Evolutionary conservation across 2,113 vertebrate genomes (phyloP), one percentile per base, ranked within the genome.

Genomic region (Tachysurus fulvidraco): DNA sequence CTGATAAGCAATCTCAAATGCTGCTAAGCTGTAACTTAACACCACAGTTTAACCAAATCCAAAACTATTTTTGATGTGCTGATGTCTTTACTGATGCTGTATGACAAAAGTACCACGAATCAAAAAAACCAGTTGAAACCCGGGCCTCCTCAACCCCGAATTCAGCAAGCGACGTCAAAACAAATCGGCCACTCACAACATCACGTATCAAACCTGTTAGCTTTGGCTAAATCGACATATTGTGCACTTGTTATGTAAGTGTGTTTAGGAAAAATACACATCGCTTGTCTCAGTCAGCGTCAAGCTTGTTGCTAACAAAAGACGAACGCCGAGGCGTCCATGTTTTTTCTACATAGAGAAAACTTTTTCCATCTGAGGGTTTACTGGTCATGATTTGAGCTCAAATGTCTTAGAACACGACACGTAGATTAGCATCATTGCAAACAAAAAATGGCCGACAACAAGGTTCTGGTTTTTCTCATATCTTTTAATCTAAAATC

Each of bases 21-120:
- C 55, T 67, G 55, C 36, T 73, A 86, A 86, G 54, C 73, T 88
- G 73, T 83, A 81, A 64, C 81, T 80, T 25, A 36, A 13, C 46
- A 25, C 36, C 44, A 64, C 28, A 30, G 19, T 81, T 65, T 44
- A 36, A 41, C 25, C 14, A 28, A 83, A 83, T 16, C 4, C 17
- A 52, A 60, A 81, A 25, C 21, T 60, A 41, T n/a, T 65, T 30
- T 28, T 13, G 41, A 74, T 74, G 41, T 50, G 2, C 44, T 23
- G 21, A 74, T 46, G 41, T 50, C 4, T 0, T n/a, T 50, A 50
- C 36, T 50, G 44, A 5, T 13, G 44, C 44, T 50, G 23, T 5
- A 50, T 8, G 19, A 46, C 69, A 12, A 16, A 69, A 17, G 16
- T 3, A 36, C 19, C 6, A 41, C 2, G 5, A 73, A 69, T 14